These are phyloP conservation scores for Macrophya alboannulata DNA, from an alignment of 2,888 invertebrate species.

Conservation along the genomic window DNA sequence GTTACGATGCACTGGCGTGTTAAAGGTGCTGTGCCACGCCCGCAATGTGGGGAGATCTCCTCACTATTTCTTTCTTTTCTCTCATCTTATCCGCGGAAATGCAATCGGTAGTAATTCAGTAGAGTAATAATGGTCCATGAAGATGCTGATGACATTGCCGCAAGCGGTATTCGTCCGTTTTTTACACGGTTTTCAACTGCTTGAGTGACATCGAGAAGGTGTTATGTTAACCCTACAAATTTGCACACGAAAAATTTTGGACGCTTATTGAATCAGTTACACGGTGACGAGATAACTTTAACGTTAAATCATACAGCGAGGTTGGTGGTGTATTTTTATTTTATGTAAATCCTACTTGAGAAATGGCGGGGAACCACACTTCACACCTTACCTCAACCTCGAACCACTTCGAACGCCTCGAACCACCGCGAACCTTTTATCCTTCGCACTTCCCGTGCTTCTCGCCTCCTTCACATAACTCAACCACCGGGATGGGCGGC, in stretches of 20 bases:
- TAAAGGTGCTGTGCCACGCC: constrained; percentile 16
- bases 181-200: neutral
- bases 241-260: neutral
- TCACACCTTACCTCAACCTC: constrained; percentile 54
- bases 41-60: neutral
- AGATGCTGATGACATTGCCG: neutral
- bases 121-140: neutral
- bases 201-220: neutral
- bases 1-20: constrained; percentile 45
- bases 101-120: neutral
- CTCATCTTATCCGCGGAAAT: neutral
- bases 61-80: constrained; percentile 24
- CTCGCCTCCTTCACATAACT: constrained; percentile 53
- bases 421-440: constrained; percentile 54
- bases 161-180: neutral
- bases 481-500: constrained; percentile 46
- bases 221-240: neutral
- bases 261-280: constrained; percentile 42
- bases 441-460: constrained; percentile 51
- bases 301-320: constrained; percentile 42
- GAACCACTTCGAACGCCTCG: constrained; percentile 38
- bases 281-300: constrained; percentile 40
- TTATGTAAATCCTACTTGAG: constrained; percentile 51
- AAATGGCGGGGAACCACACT: constrained; percentile 53
- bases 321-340: constrained; percentile 42